Conservation (phyloP, 2,797 vertebrate genomes). For the Fringilla coelebs region DNA sequence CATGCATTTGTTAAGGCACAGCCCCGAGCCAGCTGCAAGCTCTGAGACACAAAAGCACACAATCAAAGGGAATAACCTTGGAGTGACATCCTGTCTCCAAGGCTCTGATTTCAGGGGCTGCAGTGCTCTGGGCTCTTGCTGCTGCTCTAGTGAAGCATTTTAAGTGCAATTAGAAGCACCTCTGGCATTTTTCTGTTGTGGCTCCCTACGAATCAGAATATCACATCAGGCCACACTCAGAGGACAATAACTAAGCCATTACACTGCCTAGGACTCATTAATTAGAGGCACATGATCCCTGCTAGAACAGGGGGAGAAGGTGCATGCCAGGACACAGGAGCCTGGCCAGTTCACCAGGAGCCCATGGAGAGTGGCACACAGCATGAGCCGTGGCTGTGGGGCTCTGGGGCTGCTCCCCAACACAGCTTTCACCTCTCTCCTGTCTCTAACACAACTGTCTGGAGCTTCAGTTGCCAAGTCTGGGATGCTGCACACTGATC, state of each 20-base stretch:
- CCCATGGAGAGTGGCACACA: background rate
- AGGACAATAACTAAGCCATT: background rate
- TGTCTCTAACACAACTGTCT: background rate
- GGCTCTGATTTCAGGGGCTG: background rate
- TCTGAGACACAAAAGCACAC: background rate
- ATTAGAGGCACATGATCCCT: background rate
- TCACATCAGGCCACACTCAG: background rate
- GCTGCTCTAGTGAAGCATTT: background rate
- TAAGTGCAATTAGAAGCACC: background rate
- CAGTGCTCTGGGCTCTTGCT: background rate
- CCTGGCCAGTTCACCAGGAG: background rate
- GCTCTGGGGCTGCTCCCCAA: background rate
- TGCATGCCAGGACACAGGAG: background rate
- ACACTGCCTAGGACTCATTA: background rate
- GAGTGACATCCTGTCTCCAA: background rate
- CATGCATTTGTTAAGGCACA: background rate
- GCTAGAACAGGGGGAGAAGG: background rate
- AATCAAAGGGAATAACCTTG: background rate
- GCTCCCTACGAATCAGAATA: background rate
- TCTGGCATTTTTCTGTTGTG: background rate
- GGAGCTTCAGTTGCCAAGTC: background rate
- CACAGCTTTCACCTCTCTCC: background rate
- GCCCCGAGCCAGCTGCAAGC: constrained; percentile 2
- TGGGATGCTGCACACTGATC: background rate
- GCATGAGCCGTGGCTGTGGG: rapidly evolving